A percentile compares a stretch with the other conserved stretches of the same genome.
phyloP scores from a whole-genome alignment of 2,888 invertebrate genomes.

The Troides helena region DNA sequence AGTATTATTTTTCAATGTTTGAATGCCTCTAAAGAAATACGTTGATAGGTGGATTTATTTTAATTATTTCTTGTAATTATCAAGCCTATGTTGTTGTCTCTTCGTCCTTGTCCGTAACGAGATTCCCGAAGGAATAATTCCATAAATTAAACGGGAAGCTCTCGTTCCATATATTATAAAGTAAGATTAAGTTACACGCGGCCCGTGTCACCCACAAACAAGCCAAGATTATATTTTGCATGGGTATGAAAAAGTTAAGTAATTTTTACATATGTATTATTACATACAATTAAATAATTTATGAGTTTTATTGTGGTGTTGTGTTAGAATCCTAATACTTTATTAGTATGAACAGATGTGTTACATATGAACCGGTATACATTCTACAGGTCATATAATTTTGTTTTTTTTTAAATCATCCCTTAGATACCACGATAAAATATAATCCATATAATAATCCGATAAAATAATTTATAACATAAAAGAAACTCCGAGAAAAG shows the following conservation, averaged over 20 bases:
- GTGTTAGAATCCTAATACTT: too few relatives aligned
- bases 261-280: background rate
- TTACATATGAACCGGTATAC: too few relatives aligned
- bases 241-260: background rate
- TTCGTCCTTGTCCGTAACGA: conserved; percentile 9
- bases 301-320: too few relatives aligned
- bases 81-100: conserved; percentile 4
- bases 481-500: background rate
- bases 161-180: background rate
- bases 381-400: too few relatives aligned
- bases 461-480: background rate
- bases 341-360: too few relatives aligned
- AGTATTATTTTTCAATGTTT: background rate
- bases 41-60: background rate
- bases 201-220: background rate
- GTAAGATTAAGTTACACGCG: conserved; percentile 6
- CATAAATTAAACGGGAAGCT: conserved; percentile 15
- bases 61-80: conserved; percentile 1
- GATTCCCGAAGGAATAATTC: conserved; percentile 7
- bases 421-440: background rate
- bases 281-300: background rate
- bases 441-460: background rate
- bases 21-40: background rate
- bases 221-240: background rate
- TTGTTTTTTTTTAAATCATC: background rate